These are phyloP conservation scores for Manis crassicaudata DNA, from an alignment of 2,797 vertebrate species.

Conservation along the genomic window DNA sequence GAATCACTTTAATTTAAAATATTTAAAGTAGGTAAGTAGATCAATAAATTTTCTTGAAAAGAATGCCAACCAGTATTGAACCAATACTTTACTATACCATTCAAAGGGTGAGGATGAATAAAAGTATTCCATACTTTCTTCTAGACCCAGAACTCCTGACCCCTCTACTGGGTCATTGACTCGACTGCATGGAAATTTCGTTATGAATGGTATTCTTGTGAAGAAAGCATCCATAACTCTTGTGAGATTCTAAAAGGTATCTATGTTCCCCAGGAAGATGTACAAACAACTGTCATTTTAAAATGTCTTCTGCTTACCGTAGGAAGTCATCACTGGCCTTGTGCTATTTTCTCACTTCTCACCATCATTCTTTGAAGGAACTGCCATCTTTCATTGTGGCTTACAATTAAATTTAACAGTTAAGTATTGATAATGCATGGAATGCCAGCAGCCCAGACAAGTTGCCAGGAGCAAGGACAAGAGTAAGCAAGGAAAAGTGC, in stretches of 20 bases:
- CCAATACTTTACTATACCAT: background rate
- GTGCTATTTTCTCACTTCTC: background rate
- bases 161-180: no score
- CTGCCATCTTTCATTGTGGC: background rate
- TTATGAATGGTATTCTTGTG: background rate
- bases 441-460: background rate
- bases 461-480: background rate
- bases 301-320: background rate
- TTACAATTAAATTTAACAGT: background rate
- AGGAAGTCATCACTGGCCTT: background rate
- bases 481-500: background rate
- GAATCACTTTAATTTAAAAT: constrained; percentile 40
- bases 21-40: background rate
- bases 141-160: background rate
- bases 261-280: background rate
- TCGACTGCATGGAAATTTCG: background rate
- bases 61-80: background rate
- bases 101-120: background rate
- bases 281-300: background rate
- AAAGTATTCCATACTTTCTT: background rate
- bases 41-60: constrained; percentile 7
- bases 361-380: background rate
- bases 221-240: background rate
- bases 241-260: background rate
- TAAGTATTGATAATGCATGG: background rate